These are phyloP conservation scores for Ptychobarbus kaznakovi DNA, from an alignment of 2,797 vertebrate genomes.

Conservation along the genomic window DNA sequence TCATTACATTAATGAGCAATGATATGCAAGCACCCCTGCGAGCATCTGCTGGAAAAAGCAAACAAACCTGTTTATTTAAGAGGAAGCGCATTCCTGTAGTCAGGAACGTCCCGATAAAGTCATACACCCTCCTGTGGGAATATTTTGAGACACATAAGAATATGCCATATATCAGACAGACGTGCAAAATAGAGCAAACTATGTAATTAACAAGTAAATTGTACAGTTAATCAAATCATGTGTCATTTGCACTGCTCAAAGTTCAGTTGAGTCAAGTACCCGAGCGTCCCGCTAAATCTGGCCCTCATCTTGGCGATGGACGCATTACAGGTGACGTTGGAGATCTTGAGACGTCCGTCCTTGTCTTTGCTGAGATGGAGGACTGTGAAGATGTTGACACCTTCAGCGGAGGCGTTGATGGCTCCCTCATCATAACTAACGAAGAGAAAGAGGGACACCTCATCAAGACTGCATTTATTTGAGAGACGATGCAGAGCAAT, in stretches of 20 bases:
- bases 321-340: constrained; percentile 86
- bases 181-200: background rate
- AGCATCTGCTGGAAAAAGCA: background rate
- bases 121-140: constrained; percentile 85
- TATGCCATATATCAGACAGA: background rate
- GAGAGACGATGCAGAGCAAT: background rate
- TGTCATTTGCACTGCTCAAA: background rate
- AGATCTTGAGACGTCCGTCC: constrained; percentile 87
- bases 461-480: background rate
- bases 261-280: constrained; percentile 69
- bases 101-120: constrained; percentile 83
- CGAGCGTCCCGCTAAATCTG: constrained; percentile 87
- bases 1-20: background rate
- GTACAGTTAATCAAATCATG: background rate
- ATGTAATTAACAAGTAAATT: background rate
- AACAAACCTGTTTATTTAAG: constrained; percentile 86
- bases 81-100: constrained; percentile 89
- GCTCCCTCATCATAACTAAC: constrained; percentile 87
- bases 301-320: constrained; percentile 84
- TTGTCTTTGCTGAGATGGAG: constrained; percentile 82
- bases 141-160: background rate
- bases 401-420: constrained; percentile 90
- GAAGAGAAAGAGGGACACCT: constrained; percentile 26
- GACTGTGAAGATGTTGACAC: constrained; percentile 85
- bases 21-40: background rate